Base-by-base conservation (phyloP, 2,888 invertebrate species). In the Galeopsomyia nigrocyanea region DNA sequence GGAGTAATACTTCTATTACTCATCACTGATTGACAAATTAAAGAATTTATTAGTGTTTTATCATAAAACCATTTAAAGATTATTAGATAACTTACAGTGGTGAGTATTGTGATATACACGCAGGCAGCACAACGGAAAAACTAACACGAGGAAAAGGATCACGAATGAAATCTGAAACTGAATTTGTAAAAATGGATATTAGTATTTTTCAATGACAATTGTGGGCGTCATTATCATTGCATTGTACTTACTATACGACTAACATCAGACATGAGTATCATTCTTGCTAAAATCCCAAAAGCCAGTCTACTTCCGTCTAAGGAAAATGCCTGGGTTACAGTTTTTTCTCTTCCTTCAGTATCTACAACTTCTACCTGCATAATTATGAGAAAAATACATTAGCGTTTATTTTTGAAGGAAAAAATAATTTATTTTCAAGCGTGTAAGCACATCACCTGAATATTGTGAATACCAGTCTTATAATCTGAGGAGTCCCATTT, bases 181-280 rank as follows among this genome's bases (percentile, higher is more conserved):
- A 79, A 88, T 21, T 0, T 16, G 26, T 46, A 55, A 21, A 16
- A 31, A 55, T 19, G 6, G 1, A 55, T 10, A 9, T 57, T 57
- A 31, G 26, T 68, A 60, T 55, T 73, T 0, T 46, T 0, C 3
- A 3, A 57, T 26, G 22, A 22, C 47, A 17, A n/a, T 51, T 60
- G 5, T 58, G 46, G 0, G 16, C 14, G 1, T 70, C 46, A 50
- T 58, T 61, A 49, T 3, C 13, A 6, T 16, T 60, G 21, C 3
- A n/a, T 9, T 22, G 57, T 56, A 89, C 93, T 90, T 89, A 95
- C 95, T 82, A 94, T 88, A 78, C 88, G 87, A 77, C 91, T 91
- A 62, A 93, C 91, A 84, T 94, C 91, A 61, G 92, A 88, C 94
- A 95, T 95, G 1, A 97, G 89, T 60, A 93, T 88, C 74, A 95